Evolutionary conservation across 2,888 invertebrate species (phyloP), one percentile per base, ranked within the genome.

Genomic region (Hartigia nigra): DNA sequence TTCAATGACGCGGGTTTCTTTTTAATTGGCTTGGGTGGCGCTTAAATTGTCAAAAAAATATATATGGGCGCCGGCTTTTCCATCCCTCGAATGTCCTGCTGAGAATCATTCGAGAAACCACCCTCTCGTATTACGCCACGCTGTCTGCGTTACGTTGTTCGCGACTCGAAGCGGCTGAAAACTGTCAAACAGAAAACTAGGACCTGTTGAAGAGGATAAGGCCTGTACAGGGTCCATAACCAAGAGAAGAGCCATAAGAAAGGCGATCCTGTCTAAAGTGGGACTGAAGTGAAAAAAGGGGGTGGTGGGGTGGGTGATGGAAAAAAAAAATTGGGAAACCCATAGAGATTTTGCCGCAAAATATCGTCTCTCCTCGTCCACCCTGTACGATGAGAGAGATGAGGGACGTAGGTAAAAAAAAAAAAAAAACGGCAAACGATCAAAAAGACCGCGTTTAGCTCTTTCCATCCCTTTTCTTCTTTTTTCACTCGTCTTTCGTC

Each of bases 111-210:
- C 82, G 81, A 83, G 83, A 83, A 78, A 78, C 81, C 79, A 80
- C 77, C 77, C 81, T 87, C 86, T 88, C 88, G 75, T 78, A 80
- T 89, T 88, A 89, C 89, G 84, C 85, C 86, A 85, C 84, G 86
- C 87, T 84, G 89, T 89, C 88, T 88, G 88, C 70, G 80, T 88
- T 86, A 81, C 85, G 87, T 88, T 87, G 83, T 88, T 88, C 86
- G 87, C 89, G 83, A 84, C 84, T 82, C 80, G 79, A 81, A 79
- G 81, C 82, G 84, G 82, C 80, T 85, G 84, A 82, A 77, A 76
- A 75, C 36, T 74, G 39, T 69, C 75, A 70, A 55, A 37, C 70
- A 31, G 34, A 74, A 72, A 72, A 14, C 72, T 72, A 34, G 11
- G 34, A 72, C 31, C 72, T 34, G 55, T 55, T 55, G 55, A 55